Evolutionary conservation across 2,113 vertebrate species (phyloP).

Genomic region (Axis porcinus): DNA sequence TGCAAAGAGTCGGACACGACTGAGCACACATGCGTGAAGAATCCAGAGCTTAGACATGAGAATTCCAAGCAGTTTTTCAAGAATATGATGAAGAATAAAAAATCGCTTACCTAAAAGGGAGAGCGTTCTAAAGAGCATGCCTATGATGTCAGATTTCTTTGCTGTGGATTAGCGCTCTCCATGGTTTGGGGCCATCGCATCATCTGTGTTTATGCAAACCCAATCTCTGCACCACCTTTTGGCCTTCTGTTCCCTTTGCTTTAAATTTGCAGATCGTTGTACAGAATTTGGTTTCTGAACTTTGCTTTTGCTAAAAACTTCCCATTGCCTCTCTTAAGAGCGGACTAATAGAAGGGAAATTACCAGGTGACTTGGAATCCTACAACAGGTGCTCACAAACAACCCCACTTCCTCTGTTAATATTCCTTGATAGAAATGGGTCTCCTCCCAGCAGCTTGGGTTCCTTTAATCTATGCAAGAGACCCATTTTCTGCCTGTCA

Average conservation of each 20-base stretch:
- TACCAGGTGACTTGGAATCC: background rate
- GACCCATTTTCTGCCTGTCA: conserved; percentile 33
- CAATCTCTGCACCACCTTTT: background rate
- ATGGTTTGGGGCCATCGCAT: background rate
- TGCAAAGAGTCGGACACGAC: background rate
- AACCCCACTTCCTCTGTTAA: background rate
- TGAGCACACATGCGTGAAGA: background rate
- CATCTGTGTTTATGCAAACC: background rate
- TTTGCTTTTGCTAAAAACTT: conserved; percentile 2
- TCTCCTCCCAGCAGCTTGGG: background rate
- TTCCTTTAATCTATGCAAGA: background rate
- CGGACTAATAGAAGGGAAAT: background rate
- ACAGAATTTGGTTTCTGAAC: background rate
- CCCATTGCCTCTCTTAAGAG: background rate
- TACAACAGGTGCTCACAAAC: background rate
- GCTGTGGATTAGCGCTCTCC: background rate
- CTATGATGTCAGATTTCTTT: background rate
- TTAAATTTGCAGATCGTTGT: background rate
- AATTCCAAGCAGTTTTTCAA: background rate
- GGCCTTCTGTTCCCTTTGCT: background rate
- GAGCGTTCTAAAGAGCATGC: background rate
- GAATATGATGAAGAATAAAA: background rate
- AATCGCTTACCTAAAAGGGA: background rate
- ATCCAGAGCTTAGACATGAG: background rate
- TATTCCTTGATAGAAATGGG: background rate